phyloP scores from a whole-genome alignment of 2,797 vertebrate species.

The Gambusia yucatana region DNA sequence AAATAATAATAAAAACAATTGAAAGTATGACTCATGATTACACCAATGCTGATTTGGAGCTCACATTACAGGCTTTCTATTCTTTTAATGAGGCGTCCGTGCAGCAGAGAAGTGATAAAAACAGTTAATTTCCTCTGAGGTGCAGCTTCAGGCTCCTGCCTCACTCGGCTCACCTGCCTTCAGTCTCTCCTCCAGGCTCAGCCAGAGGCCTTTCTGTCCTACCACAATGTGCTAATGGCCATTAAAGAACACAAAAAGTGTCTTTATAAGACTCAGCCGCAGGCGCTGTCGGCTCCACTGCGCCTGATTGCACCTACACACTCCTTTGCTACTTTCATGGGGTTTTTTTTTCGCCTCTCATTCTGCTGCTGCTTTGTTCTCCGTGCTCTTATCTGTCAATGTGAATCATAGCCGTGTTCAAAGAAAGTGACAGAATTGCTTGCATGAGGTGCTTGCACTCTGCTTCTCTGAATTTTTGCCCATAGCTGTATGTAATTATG shows the following conservation, averaged over 20 bases:
- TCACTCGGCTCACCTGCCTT: slow-evolving; percentile 25
- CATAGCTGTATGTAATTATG: slow-evolving; percentile 15
- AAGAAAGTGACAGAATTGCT: slow-evolving; percentile 57
- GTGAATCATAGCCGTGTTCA: slow-evolving; percentile 53
- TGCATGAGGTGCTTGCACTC: slow-evolving; percentile 57
- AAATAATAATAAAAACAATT: not conserved
- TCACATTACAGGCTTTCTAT: slow-evolving; percentile 23
- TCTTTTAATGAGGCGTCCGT: slow-evolving; percentile 20
- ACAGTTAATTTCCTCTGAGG: slow-evolving; percentile 14
- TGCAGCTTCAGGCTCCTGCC: not conserved
- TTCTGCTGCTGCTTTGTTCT: slow-evolving; percentile 34
- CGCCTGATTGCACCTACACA: slow-evolving; percentile 40
- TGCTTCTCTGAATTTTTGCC: slow-evolving; percentile 33
- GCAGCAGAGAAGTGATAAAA: not conserved
- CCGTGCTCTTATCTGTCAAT: slow-evolving; percentile 52
- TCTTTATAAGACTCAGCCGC: slow-evolving; percentile 40
- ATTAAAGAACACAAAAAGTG: slow-evolving; percentile 37
- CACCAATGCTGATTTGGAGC: not conserved
- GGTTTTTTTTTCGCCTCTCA: slow-evolving; percentile 6
- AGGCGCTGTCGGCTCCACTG: slow-evolving; percentile 26
- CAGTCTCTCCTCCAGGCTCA: slow-evolving; percentile 19
- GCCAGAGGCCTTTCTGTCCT: slow-evolving; percentile 19
- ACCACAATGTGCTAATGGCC: slow-evolving; percentile 47
- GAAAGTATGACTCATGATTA: slow-evolving; percentile 29
- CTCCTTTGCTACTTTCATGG: slow-evolving; percentile 24